These are phyloP conservation scores for Eupsilia transversa DNA, from an alignment of 2,888 invertebrate genomes.

Conservation along the genomic window DNA sequence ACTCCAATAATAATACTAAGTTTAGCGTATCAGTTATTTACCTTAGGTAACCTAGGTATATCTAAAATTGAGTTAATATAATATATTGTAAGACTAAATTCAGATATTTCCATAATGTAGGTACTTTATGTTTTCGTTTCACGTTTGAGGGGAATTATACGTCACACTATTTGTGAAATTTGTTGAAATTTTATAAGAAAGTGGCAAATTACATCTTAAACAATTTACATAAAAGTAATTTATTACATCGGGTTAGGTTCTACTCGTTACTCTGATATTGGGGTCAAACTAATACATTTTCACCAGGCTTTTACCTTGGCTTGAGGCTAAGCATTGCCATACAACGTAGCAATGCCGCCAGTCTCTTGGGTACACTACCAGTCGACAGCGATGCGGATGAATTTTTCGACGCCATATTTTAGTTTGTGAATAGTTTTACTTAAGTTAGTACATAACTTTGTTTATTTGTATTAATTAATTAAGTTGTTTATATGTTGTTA, in stretches of 20 bases:
- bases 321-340: no score
- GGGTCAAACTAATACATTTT: no score
- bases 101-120: neutral
- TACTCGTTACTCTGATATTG: neutral
- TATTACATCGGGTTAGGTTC: neutral
- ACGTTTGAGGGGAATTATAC: no score
- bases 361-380: no score
- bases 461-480: no score
- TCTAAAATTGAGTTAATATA: neutral
- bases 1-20: neutral
- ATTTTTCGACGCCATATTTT: no score
- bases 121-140: neutral
- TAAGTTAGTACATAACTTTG: no score
- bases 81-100: neutral
- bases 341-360: no score
- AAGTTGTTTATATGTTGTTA: no score
- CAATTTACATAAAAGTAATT: neutral
- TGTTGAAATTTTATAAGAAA: neutral
- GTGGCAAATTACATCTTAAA: neutral
- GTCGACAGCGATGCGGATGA: no score
- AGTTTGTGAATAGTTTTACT: no score
- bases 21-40: constrained; percentile 1
- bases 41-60: neutral
- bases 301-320: no score
- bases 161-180: neutral